Conservation (phyloP, 2,113 vertebrate genomes). For the Brienomyrus brachyistius region DNA sequence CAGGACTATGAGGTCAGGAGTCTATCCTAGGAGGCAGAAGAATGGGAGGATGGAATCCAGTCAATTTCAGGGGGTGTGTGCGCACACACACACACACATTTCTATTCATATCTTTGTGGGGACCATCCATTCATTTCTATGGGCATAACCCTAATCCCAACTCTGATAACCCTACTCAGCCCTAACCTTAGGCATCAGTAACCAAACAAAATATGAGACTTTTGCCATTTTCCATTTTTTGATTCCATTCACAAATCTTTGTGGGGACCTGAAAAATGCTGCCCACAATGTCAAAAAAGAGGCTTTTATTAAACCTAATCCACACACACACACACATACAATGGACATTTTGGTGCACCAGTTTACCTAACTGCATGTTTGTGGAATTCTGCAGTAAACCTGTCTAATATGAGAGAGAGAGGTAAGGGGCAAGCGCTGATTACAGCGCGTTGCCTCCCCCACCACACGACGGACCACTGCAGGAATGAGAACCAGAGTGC, state of each 20-base stretch:
- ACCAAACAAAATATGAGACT: not conserved
- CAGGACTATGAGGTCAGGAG: not conserved
- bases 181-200: not conserved
- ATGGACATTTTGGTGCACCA: not conserved
- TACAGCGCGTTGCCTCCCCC: too few relatives aligned
- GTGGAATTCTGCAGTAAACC: not conserved
- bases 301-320: too few relatives aligned
- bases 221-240: too few relatives aligned
- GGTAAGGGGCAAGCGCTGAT: too few relatives aligned
- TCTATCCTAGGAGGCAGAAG: not conserved
- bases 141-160: not conserved
- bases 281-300: not conserved
- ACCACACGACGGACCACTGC: too few relatives aligned
- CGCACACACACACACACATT: not conserved
- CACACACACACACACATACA: not conserved
- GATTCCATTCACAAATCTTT: not conserved
- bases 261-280: not conserved
- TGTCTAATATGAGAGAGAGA: not conserved
- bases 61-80: not conserved
- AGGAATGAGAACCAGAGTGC: too few relatives aligned
- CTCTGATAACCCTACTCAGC: not conserved
- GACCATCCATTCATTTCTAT: not conserved
- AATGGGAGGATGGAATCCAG: not conserved
- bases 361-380: not conserved
- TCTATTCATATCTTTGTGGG: not conserved